Evolutionary conservation across 2,113 vertebrate genomes (phyloP).

Genomic region (Cromileptes altivelis): DNA sequence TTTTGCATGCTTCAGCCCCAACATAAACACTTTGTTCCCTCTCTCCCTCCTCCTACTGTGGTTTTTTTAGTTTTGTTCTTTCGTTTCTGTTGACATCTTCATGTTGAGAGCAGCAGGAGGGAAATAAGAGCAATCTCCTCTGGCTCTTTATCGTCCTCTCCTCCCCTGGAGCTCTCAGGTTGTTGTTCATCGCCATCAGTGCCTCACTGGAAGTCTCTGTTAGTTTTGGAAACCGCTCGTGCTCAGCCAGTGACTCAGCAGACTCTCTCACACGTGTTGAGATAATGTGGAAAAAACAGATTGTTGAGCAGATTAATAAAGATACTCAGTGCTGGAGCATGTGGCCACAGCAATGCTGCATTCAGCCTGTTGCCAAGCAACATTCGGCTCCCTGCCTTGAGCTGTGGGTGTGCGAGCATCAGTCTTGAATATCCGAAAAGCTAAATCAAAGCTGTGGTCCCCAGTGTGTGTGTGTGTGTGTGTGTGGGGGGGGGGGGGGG

Average conservation of each 20-base stretch:
- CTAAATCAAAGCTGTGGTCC: slow-evolving; percentile 17
- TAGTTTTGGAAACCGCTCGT: slow-evolving; percentile 48
- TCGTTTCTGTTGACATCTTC: slow-evolving; percentile 60
- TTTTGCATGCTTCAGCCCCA: slow-evolving; percentile 52
- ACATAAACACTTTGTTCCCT: slow-evolving; percentile 61
- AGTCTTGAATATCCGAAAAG: slow-evolving; percentile 61
- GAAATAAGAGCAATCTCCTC: slow-evolving; percentile 36
- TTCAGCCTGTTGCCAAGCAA: slow-evolving; percentile 78
- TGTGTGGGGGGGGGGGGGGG: too few relatives aligned
- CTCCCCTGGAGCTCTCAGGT: slow-evolving; percentile 15
- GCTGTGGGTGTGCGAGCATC: slow-evolving; percentile 51
- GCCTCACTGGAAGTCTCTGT: slow-evolving; percentile 48
- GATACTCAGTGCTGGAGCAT: slow-evolving; percentile 58
- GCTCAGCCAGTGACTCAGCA: slow-evolving; percentile 73
- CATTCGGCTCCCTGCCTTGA: slow-evolving; percentile 53
- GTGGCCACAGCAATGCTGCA: slow-evolving; percentile 64
- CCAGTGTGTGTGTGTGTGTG: slow-evolving; percentile 30
- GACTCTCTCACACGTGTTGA: slow-evolving; percentile 55
- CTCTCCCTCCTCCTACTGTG: slow-evolving; percentile 3
- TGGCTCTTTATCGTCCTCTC: slow-evolving; percentile 27
- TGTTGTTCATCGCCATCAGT: slow-evolving; percentile 32
- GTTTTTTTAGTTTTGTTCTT: slow-evolving; percentile 11
- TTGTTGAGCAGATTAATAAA: slow-evolving; percentile 73
- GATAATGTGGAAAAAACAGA: slow-evolving; percentile 78
- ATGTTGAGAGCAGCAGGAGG: slow-evolving; percentile 48